phyloP scores from a whole-genome alignment of 1,140 invertebrate genomes.

The Aphidius gifuensis region DNA sequence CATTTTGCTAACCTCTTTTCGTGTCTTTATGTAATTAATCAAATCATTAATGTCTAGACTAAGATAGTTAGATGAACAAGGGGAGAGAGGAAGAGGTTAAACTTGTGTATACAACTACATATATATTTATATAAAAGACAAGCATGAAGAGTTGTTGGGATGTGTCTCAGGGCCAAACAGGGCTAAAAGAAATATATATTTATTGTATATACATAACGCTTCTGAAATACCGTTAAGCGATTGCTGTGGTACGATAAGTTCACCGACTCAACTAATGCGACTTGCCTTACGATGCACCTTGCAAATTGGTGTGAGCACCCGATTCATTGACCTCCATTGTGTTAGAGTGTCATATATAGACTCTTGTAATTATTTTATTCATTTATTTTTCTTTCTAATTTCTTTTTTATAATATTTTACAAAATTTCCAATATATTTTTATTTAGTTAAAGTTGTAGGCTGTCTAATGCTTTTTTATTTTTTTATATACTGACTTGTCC shows the following conservation, averaged over 20 bases:
- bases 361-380: no score
- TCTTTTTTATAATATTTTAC: background rate
- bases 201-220: conserved; percentile 34
- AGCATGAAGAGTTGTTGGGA: conserved; percentile 11
- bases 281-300: conserved; percentile 45
- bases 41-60: conserved; percentile 49
- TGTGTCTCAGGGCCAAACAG: conserved; percentile 30
- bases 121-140: conserved; percentile 2
- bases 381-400: background rate
- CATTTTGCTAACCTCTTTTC: conserved; percentile 32
- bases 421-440: background rate
- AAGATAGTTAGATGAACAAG: conserved; percentile 8
- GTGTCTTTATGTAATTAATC: conserved; percentile 48
- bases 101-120: conserved; percentile 28
- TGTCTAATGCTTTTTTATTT: background rate
- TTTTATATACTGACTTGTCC: background rate
- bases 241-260: conserved; percentile 48
- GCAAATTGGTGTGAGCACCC: conserved; percentile 46
- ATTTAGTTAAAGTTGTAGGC: no score
- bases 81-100: background rate
- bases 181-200: conserved; percentile 27
- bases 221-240: conserved; percentile 51
- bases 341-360: conserved; percentile 15
- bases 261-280: conserved; percentile 50
- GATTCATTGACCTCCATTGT: background rate